A percentile compares a stretch with the other conserved stretches of the same genome.
These are phyloP conservation scores for Panagrolaimus sp. DNA, from an alignment of 1,140 invertebrate species.

Conservation along the genomic window DNA sequence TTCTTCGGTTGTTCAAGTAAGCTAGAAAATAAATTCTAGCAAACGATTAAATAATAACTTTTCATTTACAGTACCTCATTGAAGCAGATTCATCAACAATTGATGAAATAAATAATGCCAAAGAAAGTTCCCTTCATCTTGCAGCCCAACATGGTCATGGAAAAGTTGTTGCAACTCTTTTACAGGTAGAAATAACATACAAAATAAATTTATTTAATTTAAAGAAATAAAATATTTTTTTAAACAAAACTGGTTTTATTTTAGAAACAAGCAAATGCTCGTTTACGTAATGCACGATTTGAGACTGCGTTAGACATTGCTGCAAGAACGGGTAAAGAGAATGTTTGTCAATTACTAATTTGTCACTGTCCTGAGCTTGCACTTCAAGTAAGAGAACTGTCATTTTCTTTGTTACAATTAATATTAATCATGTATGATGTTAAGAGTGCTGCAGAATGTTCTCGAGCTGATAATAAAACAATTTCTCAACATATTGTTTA, in stretches of 20 bases:
- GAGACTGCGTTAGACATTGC: slow-evolving; percentile 89
- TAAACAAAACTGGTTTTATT: background rate
- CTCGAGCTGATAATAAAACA: slow-evolving; percentile 66
- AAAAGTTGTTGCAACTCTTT: slow-evolving; percentile 75
- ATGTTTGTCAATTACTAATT: slow-evolving; percentile 63
- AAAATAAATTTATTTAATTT: slow-evolving; percentile 6
- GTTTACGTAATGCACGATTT: slow-evolving; percentile 76
- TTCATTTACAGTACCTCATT: slow-evolving; percentile 39
- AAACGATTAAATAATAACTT: background rate
- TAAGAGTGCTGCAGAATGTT: slow-evolving; percentile 69
- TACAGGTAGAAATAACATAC: slow-evolving; percentile 60
- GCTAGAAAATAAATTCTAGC: slow-evolving; percentile 71
- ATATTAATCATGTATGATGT: slow-evolving; percentile 11
- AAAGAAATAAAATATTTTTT: too few relatives aligned
- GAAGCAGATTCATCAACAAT: slow-evolving; percentile 25
- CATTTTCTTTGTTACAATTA: slow-evolving; percentile 8
- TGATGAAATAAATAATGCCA: slow-evolving; percentile 73
- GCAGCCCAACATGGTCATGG: slow-evolving; percentile 89
- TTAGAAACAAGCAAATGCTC: slow-evolving; percentile 77
- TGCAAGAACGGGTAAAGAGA: slow-evolving; percentile 74
- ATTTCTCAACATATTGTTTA: slow-evolving; percentile 63
- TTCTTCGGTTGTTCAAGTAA: slow-evolving; percentile 82
- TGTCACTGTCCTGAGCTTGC: slow-evolving; percentile 41
- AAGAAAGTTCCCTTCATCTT: slow-evolving; percentile 85
- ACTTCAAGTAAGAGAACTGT: slow-evolving; percentile 33